phyloP scores from a whole-genome alignment of 2,113 vertebrate species.

The Electrona antarctica region DNA sequence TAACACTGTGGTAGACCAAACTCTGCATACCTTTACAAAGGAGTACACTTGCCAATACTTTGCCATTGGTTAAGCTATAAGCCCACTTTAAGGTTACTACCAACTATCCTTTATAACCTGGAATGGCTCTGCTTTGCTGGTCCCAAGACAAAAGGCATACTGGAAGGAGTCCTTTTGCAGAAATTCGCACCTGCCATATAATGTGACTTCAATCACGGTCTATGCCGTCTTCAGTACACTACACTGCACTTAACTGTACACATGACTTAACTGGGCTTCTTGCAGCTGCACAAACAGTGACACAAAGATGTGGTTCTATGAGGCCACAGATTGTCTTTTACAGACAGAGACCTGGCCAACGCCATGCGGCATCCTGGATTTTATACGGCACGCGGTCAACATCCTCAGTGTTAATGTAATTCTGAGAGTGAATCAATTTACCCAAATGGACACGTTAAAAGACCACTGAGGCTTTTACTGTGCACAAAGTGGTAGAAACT shows the following conservation, averaged over 20 bases:
- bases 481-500: too few species aligned
- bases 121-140: background rate
- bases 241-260: constrained; percentile 10
- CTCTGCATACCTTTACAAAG: too few species aligned
- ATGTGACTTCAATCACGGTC: background rate
- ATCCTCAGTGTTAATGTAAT: too few species aligned
- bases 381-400: too few species aligned
- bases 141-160: background rate
- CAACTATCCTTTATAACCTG: constrained; percentile 10
- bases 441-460: too few species aligned
- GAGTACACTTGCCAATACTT: background rate
- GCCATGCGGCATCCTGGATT: too few species aligned
- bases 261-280: background rate
- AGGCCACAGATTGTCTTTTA: constrained; percentile 60
- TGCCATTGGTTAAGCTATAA: background rate
- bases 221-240: background rate
- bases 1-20: too few species aligned
- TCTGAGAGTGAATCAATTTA: too few species aligned
- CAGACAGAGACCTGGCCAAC: constrained; percentile 13
- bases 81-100: too few species aligned
- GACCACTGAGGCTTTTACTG: too few species aligned
- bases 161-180: too few species aligned
- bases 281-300: background rate
- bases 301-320: constrained; percentile 35
- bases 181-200: too few species aligned